Conservation (phyloP, 2,797 vertebrate species). For the Smutsia temminckii region DNA sequence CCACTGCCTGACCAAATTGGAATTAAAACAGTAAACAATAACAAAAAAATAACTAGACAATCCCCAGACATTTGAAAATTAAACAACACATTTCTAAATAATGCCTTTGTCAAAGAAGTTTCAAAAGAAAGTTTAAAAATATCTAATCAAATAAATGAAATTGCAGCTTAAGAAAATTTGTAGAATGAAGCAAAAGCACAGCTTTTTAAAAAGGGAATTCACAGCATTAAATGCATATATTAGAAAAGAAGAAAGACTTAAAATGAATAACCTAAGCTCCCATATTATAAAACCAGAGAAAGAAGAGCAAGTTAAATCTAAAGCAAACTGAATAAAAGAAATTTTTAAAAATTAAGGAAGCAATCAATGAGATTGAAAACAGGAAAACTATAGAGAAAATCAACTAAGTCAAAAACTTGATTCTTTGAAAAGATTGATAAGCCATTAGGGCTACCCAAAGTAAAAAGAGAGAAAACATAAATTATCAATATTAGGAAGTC, state of each 20-base stretch:
- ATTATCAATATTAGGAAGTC: background rate
- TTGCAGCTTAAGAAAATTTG: background rate
- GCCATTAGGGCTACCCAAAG: background rate
- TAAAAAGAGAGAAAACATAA: background rate
- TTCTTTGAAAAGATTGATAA: background rate
- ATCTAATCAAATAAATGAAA: constrained; percentile 26
- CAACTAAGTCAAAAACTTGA: background rate
- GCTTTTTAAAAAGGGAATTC: background rate
- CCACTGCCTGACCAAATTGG: background rate
- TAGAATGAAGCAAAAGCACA: background rate
- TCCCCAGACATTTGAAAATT: background rate
- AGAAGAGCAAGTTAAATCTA: no score
- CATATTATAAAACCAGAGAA: no score
- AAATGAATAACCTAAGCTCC: no score
- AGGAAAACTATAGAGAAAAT: constrained; percentile 2
- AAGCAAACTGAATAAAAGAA: no score
- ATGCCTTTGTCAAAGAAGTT: background rate
- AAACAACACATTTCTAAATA: background rate
- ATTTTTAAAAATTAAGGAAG: background rate
- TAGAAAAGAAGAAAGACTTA: no score
- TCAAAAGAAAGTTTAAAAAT: background rate
- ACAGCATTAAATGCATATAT: background rate
- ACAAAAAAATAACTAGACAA: background rate
- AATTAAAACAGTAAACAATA: background rate
- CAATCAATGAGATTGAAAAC: background rate